A percentile compares a stretch with the other conserved stretches of the same genome.
Evolutionary conservation across 37 sponge, comb jelly and placozoan species (phyloP).

Genomic region (Tethya wilhelma): DNA sequence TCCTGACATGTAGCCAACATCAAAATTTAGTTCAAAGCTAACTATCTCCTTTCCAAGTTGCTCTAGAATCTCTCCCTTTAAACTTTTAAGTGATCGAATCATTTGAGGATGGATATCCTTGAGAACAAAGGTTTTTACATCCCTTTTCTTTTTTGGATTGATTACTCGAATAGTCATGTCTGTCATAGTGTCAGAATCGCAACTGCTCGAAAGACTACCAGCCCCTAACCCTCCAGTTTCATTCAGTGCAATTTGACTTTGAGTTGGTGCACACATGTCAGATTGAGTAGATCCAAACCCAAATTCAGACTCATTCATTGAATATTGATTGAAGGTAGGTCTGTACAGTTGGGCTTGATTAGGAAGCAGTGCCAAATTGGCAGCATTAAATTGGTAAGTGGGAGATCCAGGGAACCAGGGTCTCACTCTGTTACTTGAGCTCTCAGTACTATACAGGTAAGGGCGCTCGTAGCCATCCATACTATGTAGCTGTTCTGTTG

Average conservation of each 20-base stretch:
- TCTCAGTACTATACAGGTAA: neutral
- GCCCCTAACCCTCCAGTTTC: neutral
- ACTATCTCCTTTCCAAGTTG: conserved; percentile 11
- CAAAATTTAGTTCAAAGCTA: conserved; percentile 10
- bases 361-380: neutral
- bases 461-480: neutral
- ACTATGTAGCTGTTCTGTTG: neutral
- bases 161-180: neutral
- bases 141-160: neutral
- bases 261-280: neutral
- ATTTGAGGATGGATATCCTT: neutral
- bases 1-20: conserved; percentile 10
- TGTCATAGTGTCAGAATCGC: neutral
- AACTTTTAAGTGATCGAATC: neutral
- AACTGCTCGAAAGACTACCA: neutral
- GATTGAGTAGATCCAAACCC: no score
- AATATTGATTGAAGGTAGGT: neutral
- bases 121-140: neutral
- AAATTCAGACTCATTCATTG: neutral
- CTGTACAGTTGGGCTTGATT: neutral
- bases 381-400: neutral
- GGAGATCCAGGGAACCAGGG: neutral
- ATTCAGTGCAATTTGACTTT: neutral
- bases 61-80: conserved; percentile 19
- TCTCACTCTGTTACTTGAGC: neutral